These are phyloP conservation scores for Alectoris magna DNA, from an alignment of 2,797 vertebrate species.

Conservation along the genomic window DNA sequence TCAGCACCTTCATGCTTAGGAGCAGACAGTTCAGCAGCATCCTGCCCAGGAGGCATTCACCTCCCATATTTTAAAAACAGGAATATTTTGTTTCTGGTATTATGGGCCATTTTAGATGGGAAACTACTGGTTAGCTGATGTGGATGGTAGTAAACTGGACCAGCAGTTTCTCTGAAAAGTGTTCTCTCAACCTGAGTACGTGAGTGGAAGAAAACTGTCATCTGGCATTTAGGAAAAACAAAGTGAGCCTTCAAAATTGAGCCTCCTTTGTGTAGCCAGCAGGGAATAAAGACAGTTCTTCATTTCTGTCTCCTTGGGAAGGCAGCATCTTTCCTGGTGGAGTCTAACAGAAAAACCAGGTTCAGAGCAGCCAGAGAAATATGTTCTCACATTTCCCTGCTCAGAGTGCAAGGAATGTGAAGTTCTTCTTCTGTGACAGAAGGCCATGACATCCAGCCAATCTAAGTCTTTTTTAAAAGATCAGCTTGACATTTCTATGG, in stretches of 20 bases:
- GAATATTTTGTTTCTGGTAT: not conserved
- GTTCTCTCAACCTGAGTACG: not conserved
- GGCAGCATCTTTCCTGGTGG: not conserved
- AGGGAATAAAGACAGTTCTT: not conserved
- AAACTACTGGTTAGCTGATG: accelerated
- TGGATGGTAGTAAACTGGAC: not conserved
- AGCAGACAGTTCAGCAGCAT: not conserved
- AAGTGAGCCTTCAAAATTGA: not conserved
- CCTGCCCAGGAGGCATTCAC: not conserved
- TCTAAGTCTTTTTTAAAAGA: not conserved
- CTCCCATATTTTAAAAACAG: not conserved
- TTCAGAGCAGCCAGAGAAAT: not conserved
- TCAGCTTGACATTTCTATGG: not conserved
- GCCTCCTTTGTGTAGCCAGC: not conserved
- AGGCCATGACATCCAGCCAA: not conserved
- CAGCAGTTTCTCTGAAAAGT: not conserved
- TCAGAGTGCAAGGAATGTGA: not conserved
- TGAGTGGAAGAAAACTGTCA: not conserved
- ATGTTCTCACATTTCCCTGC: not conserved
- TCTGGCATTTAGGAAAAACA: accelerated
- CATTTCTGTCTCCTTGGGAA: not conserved
- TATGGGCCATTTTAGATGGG: not conserved
- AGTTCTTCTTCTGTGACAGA: not conserved
- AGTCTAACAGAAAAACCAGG: not conserved
- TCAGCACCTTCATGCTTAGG: not conserved